Conservation (phyloP, 1,140 invertebrate genomes). For the Lepidostoma basale region DNA sequence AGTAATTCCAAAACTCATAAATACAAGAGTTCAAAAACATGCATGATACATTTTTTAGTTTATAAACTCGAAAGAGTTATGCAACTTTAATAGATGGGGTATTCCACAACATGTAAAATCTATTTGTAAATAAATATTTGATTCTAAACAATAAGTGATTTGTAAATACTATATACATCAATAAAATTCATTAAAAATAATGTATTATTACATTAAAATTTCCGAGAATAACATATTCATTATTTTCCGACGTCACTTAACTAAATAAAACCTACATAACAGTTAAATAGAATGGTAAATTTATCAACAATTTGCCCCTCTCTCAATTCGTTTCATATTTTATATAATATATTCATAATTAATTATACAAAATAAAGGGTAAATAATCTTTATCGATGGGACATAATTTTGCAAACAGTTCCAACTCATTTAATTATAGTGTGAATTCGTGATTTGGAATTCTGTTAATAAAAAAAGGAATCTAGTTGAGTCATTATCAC, state of each 20-base stretch:
- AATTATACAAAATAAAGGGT: no score
- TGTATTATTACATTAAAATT: neutral
- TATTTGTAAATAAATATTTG: neutral
- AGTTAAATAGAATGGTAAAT: constrained; percentile 15
- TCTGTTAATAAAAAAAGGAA: no score
- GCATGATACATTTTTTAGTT: no score
- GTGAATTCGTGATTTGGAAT: no score
- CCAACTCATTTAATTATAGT: no score
- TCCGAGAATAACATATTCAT: neutral
- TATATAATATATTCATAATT: neutral
- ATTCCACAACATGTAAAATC: neutral
- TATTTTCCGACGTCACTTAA: neutral
- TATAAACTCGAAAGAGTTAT: neutral
- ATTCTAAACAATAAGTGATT: neutral
- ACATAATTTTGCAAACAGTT: no score
- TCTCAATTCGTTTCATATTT: neutral
- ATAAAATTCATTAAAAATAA: neutral
- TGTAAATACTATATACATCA: neutral
- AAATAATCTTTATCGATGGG: no score
- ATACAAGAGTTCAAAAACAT: no score
- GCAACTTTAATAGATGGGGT: neutral
- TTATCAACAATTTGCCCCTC: neutral
- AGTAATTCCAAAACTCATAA: no score
- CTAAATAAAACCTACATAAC: constrained; percentile 30
- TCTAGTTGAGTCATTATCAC: no score